A percentile compares a stretch with the other conserved stretches of the same genome.
These are phyloP conservation scores for Bombus huntii DNA, from an alignment of 1,140 invertebrate species.

Conservation along the genomic window DNA sequence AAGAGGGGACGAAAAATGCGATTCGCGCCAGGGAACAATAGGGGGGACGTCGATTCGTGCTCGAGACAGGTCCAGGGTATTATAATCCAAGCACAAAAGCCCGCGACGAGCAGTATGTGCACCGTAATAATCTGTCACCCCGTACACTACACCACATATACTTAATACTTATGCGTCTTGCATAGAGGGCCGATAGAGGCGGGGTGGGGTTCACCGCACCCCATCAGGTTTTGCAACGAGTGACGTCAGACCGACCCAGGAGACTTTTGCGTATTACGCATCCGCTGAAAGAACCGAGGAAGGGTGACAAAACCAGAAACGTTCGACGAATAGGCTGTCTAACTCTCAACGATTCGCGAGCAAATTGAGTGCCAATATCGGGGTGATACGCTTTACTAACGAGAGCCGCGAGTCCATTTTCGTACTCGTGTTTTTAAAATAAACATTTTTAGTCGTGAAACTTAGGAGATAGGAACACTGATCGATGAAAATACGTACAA, in stretches of 20 bases:
- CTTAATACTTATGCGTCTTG: slow-evolving; percentile 36
- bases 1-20: slow-evolving; percentile 68
- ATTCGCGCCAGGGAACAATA: slow-evolving; percentile 75
- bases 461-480: not conserved
- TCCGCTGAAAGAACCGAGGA: not conserved
- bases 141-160: slow-evolving; percentile 44
- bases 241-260: slow-evolving; percentile 52
- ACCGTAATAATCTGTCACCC: slow-evolving; percentile 76
- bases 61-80: slow-evolving; percentile 78
- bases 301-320: slow-evolving; percentile 22
- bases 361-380: not conserved
- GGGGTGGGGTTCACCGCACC: slow-evolving; percentile 37
- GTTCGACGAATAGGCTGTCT: not conserved
- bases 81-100: slow-evolving; percentile 69
- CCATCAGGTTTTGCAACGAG: slow-evolving; percentile 51
- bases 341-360: not conserved
- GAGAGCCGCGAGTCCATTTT: not conserved
- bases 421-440: not conserved
- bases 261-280: slow-evolving; percentile 43
- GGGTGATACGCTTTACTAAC: too few relatives aligned
- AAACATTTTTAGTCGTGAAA: not conserved
- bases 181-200: not conserved
- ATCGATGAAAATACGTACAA: not conserved
- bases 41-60: slow-evolving; percentile 72
- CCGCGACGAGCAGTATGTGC: slow-evolving; percentile 60